phyloP scores from a whole-genome alignment of 2,888 invertebrate genomes.

The Aphidoletes aphidimyza region DNA sequence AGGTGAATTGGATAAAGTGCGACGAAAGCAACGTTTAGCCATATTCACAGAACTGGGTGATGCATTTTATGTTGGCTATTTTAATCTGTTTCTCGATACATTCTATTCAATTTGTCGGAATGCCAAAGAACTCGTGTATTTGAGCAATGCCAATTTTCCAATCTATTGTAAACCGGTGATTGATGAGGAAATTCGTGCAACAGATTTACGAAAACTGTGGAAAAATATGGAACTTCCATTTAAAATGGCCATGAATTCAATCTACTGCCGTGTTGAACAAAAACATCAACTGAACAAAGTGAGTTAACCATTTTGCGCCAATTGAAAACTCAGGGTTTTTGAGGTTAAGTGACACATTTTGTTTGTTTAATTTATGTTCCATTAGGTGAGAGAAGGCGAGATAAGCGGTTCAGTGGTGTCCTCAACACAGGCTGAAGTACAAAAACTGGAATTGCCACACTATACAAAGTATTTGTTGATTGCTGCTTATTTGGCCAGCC shows the following conservation, averaged over 20 bases:
- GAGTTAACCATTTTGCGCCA: background rate
- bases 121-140: conserved; percentile 82
- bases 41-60: conserved; percentile 58
- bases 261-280: conserved; percentile 76
- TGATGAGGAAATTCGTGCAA: conserved; percentile 71
- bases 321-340: too few species aligned
- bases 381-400: background rate
- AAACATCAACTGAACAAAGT: background rate
- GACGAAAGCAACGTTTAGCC: conserved; percentile 55
- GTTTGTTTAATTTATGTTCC: background rate
- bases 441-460: conserved; percentile 79
- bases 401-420: background rate
- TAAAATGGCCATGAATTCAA: conserved; percentile 77
- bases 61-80: conserved; percentile 80
- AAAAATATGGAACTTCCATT: conserved; percentile 80
- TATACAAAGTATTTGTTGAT: conserved; percentile 91
- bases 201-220: conserved; percentile 81
- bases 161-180: conserved; percentile 84
- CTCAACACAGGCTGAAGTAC: background rate
- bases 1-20: conserved; percentile 62
- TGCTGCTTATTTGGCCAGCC: conserved; percentile 91
- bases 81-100: conserved; percentile 84
- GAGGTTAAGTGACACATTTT: background rate
- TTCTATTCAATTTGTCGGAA: conserved; percentile 88
- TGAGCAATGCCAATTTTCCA: conserved; percentile 80